Conservation (phyloP, 1,140 invertebrate species). For the Mercenaria mercenaria region DNA sequence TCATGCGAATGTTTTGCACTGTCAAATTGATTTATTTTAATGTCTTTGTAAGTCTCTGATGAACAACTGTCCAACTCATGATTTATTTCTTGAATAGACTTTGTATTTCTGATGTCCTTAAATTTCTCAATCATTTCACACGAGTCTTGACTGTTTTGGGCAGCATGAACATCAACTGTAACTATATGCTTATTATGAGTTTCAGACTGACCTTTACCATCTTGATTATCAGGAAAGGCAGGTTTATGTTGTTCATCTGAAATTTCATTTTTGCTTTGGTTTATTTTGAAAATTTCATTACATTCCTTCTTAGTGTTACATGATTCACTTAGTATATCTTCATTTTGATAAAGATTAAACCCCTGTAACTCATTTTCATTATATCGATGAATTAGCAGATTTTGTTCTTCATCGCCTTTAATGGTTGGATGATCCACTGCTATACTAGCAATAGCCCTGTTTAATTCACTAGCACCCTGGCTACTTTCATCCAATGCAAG, state of each 20-base stretch:
- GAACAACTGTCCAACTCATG: neutral
- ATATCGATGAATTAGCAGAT: neutral
- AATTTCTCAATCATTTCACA: neutral
- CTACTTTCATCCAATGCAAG: neutral
- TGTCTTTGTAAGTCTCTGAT: neutral
- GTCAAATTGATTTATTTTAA: neutral
- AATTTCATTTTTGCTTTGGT: neutral
- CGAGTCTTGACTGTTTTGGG: neutral
- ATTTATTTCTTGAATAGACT: too few relatives aligned
- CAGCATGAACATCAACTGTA: neutral
- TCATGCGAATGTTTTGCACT: neutral
- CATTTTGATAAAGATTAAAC: neutral
- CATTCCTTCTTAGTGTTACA: neutral
- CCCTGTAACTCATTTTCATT: neutral
- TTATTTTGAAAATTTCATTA: neutral
- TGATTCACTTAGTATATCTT: neutral
- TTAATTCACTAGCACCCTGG: neutral
- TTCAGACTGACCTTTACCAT: neutral
- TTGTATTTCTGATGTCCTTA: neutral
- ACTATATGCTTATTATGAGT: neutral
- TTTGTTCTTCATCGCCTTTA: neutral
- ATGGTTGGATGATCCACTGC: neutral
- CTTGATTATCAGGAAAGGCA: neutral
- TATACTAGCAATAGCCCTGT: constrained; percentile 9
- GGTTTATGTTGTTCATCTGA: neutral